Percentiles rank a stretch among this genome's conserved stretches.
These are phyloP conservation scores for Pomatorhinus ruficollis DNA, from an alignment of 2,113 vertebrate species.

Conservation along the genomic window DNA sequence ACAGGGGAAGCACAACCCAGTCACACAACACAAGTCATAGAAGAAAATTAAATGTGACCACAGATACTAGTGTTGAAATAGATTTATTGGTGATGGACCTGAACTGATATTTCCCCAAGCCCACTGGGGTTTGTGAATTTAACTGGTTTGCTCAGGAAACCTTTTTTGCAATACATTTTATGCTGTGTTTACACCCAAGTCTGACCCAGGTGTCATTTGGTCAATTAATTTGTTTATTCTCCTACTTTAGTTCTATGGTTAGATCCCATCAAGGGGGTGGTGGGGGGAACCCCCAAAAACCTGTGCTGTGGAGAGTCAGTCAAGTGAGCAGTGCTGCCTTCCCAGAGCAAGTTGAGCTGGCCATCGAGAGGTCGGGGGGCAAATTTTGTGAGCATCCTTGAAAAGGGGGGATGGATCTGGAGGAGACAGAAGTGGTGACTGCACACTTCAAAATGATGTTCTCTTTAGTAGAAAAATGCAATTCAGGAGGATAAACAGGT, in stretches of 20 bases:
- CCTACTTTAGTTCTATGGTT: neutral
- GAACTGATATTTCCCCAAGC: neutral
- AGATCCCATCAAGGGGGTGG: neutral
- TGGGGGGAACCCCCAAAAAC: neutral
- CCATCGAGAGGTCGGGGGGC: neutral
- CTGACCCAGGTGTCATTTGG: neutral
- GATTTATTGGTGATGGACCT: neutral
- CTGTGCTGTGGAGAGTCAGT: neutral
- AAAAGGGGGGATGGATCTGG: neutral
- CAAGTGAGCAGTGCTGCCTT: neutral
- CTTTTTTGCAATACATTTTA: neutral
- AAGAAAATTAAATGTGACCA: neutral
- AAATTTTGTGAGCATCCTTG: neutral
- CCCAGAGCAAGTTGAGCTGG: neutral
- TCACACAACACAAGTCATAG: neutral
- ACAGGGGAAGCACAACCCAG: neutral
- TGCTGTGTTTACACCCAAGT: neutral
- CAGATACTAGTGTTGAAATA: neutral
- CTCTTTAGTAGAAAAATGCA: neutral
- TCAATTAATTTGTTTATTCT: neutral
- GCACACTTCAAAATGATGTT: neutral
- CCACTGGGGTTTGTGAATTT: neutral
- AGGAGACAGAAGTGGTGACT: neutral
- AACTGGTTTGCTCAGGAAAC: neutral
- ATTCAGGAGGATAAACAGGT: neutral